These are phyloP conservation scores for Acanthochromis polyacanthus DNA, from an alignment of 2,113 vertebrate genomes.

Conservation along the genomic window DNA sequence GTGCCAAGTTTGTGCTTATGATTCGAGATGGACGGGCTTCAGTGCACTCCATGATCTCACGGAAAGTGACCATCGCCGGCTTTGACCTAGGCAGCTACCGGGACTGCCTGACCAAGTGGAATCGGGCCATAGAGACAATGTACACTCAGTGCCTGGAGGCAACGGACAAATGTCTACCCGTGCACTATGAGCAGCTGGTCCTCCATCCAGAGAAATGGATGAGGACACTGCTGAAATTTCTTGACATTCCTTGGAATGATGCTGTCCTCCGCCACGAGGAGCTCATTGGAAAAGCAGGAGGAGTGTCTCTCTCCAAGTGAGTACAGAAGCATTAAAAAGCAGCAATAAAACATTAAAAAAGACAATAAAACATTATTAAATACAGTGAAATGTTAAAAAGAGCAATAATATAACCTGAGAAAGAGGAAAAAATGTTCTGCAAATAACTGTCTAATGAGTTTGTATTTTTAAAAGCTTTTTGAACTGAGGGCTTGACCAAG, in stretches of 20 bases:
- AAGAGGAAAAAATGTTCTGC: too few species aligned
- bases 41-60: constrained; percentile 98
- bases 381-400: too few species aligned
- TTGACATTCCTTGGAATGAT: constrained; percentile 93
- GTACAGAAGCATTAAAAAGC: constrained; percentile 42
- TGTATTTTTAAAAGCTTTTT: too few species aligned
- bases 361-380: too few species aligned
- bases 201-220: constrained; percentile 97
- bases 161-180: constrained; percentile 90
- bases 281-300: constrained; percentile 97
- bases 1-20: constrained; percentile 97
- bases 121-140: constrained; percentile 97
- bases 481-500: too few species aligned
- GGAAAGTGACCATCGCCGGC: constrained; percentile 96
- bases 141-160: constrained; percentile 97
- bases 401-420: too few species aligned
- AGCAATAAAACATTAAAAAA: too few species aligned
- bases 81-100: constrained; percentile 97
- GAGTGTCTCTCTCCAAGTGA: constrained; percentile 98
- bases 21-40: constrained; percentile 94
- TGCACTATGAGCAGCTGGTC: constrained; percentile 96
- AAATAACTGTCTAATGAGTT: too few species aligned
- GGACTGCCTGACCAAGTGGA: constrained; percentile 98
- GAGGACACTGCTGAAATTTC: constrained; percentile 94
- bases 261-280: constrained; percentile 96